A percentile compares a stretch with the other conserved stretches of the same genome.
Conservation (phyloP, 64 coral and sea anemone genomes). For the Stichodactyla helianthus region DNA sequence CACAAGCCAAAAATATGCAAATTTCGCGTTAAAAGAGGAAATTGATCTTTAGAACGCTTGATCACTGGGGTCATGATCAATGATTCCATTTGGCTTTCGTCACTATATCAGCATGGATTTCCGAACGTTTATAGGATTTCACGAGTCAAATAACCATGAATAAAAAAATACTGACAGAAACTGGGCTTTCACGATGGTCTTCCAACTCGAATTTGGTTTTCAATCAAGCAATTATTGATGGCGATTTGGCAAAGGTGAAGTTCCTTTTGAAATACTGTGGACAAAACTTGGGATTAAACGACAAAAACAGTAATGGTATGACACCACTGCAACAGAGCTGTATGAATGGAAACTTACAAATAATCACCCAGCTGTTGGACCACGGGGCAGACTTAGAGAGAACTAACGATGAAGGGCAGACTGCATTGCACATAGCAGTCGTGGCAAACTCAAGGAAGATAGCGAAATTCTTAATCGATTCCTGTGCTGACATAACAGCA, state of each 20-base stretch:
- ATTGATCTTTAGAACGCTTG: neutral
- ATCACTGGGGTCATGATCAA: neutral
- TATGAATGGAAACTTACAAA: constrained; percentile 8
- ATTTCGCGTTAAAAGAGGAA: neutral
- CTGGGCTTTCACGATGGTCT: constrained; percentile 39
- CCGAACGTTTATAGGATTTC: neutral
- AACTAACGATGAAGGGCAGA: constrained; percentile 35
- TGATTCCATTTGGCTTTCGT: neutral
- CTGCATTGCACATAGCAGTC: constrained; percentile 31
- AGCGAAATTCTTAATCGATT: constrained; percentile 45
- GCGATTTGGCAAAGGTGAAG: constrained; percentile 47
- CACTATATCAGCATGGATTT: neutral
- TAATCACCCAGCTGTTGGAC: constrained; percentile 42
- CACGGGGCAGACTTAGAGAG: constrained; percentile 38
- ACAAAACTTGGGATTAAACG: constrained; percentile 38
- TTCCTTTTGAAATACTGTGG: constrained; percentile 59
- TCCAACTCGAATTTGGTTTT: constrained; percentile 44
- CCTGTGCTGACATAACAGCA: constrained; percentile 38
- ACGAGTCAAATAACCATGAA: neutral
- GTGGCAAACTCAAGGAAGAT: constrained; percentile 26
- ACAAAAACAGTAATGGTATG: constrained; percentile 38
- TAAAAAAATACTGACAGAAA: neutral
- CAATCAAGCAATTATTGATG: constrained; percentile 51
- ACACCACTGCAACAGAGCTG: constrained; percentile 58
- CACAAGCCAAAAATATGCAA: neutral